phyloP scores from a whole-genome alignment of 2,888 invertebrate species.

The Agrochola macilenta region DNA sequence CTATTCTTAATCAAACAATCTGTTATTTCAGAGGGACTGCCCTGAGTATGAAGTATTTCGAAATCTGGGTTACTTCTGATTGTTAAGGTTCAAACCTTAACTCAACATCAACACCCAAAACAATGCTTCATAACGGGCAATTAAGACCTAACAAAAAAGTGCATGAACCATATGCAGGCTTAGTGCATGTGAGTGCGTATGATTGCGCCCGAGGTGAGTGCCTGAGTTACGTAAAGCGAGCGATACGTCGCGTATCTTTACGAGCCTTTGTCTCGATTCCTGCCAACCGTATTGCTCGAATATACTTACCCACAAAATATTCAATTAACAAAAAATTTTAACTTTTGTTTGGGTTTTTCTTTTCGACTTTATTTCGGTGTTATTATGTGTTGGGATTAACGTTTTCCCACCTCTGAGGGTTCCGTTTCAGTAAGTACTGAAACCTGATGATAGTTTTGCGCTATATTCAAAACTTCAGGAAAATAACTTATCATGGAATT shows the following conservation, averaged over 20 bases:
- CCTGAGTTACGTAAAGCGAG: conserved; percentile 72
- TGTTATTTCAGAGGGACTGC: background rate
- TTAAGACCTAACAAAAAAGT: conserved; percentile 52
- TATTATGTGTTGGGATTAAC: conserved; percentile 23
- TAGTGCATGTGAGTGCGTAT: conserved; percentile 32
- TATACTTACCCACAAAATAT: conserved; percentile 65
- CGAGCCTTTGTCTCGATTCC: conserved; percentile 87
- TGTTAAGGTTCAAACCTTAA: conserved; percentile 18
- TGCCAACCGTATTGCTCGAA: conserved; percentile 76
- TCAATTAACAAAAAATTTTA: conserved; percentile 42
- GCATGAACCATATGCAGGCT: conserved; percentile 44
- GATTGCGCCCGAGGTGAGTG: conserved; percentile 70
- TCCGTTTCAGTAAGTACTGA: background rate
- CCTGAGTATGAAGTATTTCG: conserved; percentile 2
- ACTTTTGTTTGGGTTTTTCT: conserved; percentile 9
- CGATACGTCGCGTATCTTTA: conserved; percentile 83
- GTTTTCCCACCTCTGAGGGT: conserved; percentile 1
- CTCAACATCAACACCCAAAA: conserved; percentile 39
- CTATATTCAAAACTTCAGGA: background rate
- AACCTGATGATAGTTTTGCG: background rate
- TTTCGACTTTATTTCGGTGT: background rate
- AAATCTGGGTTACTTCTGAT: conserved; percentile 42
- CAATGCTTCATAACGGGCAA: conserved; percentile 50
- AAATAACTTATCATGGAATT: background rate
- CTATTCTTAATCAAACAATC: conserved; percentile 2